These are phyloP conservation scores for Stenolophus ochropezus DNA, from an alignment of 2,888 invertebrate genomes.

Conservation along the genomic window DNA sequence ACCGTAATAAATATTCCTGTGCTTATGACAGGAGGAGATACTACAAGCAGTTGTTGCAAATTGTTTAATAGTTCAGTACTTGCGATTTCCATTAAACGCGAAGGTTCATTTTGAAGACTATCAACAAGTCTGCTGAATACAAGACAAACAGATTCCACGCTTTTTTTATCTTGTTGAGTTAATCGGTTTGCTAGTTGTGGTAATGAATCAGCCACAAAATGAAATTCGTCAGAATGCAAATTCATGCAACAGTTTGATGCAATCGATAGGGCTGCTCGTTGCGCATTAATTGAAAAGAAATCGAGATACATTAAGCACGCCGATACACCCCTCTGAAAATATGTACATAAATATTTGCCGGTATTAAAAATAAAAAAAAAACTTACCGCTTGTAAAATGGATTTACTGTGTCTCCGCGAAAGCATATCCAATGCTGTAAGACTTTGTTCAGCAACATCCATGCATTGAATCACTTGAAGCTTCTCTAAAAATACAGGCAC, in stretches of 20 bases:
- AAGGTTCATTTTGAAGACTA: constrained; percentile 94
- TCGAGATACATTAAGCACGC: constrained; percentile 97
- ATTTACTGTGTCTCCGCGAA: constrained; percentile 96
- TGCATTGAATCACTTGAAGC: constrained; percentile 97
- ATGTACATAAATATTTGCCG: no score
- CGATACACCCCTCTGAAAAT: constrained; percentile 93
- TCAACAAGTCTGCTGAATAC: constrained; percentile 98
- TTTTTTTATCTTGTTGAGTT: constrained; percentile 96
- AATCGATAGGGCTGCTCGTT: constrained; percentile 95
- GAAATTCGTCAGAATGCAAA: constrained; percentile 94
- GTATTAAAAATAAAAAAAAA: neutral
- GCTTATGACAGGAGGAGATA: constrained; percentile 96
- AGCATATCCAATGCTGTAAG: constrained; percentile 98
- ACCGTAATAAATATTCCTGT: constrained; percentile 95
- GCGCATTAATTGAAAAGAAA: constrained; percentile 99
- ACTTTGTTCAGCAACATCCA: constrained; percentile 99
- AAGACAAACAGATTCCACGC: constrained; percentile 96
- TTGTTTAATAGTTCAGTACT: constrained; percentile 93
- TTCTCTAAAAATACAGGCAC: constrained; percentile 98
- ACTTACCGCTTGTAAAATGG: constrained; percentile 92
- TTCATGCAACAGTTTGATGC: constrained; percentile 99
- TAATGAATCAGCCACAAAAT: constrained; percentile 91
- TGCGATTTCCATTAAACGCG: constrained; percentile 94
- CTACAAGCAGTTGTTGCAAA: constrained; percentile 93
- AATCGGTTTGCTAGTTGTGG: constrained; percentile 87